Percentiles rank a stretch among this genome's conserved stretches.
phyloP scores from a whole-genome alignment of 1,140 invertebrate genomes.

The Drosophila equinoxialis region DNA sequence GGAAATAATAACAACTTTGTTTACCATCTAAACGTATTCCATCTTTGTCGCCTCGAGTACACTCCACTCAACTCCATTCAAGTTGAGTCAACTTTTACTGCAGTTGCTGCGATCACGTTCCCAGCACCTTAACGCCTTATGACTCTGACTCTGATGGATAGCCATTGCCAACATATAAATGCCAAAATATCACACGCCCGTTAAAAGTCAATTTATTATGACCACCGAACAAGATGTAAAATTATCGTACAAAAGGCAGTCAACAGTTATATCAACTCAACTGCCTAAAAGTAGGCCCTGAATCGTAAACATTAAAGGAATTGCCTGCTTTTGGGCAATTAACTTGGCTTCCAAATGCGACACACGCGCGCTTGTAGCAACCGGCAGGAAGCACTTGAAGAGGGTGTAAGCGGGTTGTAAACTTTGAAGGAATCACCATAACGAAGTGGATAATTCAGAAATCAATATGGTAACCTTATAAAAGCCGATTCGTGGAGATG shows the following conservation, averaged over 20 bases:
- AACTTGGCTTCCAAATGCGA: conserved; percentile 59
- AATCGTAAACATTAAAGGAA: conserved; percentile 38
- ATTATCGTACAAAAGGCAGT: conserved; percentile 36
- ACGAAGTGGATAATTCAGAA: conserved; percentile 56
- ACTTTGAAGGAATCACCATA: conserved; percentile 58
- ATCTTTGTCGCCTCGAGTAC: too few species aligned
- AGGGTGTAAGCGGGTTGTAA: background rate
- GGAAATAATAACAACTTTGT: too few species aligned
- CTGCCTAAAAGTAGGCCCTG: conserved; percentile 34
- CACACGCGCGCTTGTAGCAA: conserved; percentile 45
- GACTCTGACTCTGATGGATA: conserved; percentile 62
- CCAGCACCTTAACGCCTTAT: conserved; percentile 51
- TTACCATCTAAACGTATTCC: too few species aligned
- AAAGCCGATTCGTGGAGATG: conserved; percentile 10
- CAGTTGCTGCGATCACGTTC: conserved; percentile 58
- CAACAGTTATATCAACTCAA: background rate
- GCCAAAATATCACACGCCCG: conserved; percentile 65
- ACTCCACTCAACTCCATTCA: too few species aligned
- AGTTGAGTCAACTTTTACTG: conserved; percentile 5
- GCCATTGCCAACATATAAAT: conserved; percentile 53
- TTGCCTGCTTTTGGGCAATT: conserved; percentile 50
- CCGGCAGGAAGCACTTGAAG: conserved; percentile 31
- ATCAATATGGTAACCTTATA: conserved; percentile 59
- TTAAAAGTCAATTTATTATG: conserved; percentile 55
- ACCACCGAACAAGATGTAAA: conserved; percentile 31